Evolutionary conservation across 2,797 vertebrate species (phyloP).

Genomic region (Pseudomugil gertrudae): DNA sequence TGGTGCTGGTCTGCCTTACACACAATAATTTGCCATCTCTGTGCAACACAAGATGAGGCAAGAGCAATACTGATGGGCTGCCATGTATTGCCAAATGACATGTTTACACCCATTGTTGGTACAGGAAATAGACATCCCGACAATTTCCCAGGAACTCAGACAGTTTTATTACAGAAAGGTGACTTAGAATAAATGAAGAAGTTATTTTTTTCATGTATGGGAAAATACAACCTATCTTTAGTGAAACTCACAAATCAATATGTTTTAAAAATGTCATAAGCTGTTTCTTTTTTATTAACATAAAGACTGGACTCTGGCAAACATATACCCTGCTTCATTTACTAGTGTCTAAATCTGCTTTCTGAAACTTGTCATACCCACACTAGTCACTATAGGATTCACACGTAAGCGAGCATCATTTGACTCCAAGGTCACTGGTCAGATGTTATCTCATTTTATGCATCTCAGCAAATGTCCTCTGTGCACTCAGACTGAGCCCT

Average conservation of each 20-base stretch:
- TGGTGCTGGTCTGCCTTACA: slow-evolving; percentile 53
- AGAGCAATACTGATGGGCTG: slow-evolving; percentile 34
- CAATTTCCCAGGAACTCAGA: background rate
- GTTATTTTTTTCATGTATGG: background rate
- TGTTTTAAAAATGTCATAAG: background rate
- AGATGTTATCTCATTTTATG: slow-evolving; percentile 3
- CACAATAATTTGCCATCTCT: slow-evolving; percentile 46
- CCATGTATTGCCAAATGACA: slow-evolving; percentile 41
- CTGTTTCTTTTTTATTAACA: slow-evolving; percentile 8
- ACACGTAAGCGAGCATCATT: too few species aligned
- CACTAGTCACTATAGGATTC: too few species aligned
- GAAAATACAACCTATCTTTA: background rate
- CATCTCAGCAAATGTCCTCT: slow-evolving; percentile 1
- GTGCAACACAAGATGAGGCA: slow-evolving; percentile 34
- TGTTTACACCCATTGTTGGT: slow-evolving; percentile 47
- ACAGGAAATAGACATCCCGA: slow-evolving; percentile 29
- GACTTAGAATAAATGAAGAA: background rate
- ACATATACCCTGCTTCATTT: background rate
- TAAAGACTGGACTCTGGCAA: too few species aligned
- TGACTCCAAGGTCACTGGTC: background rate
- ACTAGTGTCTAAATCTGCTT: background rate
- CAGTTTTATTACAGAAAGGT: background rate
- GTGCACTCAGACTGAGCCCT: slow-evolving; percentile 43
- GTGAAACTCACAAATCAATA: background rate
- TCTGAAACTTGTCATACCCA: background rate